Conservation (phyloP, 2,113 vertebrate species). For the Passer montanus region DNA sequence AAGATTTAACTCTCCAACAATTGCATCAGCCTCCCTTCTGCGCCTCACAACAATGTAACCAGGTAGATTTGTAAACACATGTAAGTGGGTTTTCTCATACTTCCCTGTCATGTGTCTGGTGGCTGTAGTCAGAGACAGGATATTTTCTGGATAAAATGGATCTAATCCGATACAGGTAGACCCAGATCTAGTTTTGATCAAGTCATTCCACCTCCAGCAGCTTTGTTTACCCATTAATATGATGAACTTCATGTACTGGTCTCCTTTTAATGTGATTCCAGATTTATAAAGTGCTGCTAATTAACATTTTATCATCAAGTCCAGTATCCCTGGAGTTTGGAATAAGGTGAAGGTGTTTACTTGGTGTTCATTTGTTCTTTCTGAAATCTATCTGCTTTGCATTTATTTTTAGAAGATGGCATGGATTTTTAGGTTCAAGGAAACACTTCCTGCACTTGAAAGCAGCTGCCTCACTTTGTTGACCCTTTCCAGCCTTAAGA, state of each 20-base stretch:
- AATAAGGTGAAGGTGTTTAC: not conserved
- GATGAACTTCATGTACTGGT: not conserved
- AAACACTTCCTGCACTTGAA: not conserved
- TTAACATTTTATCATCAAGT: not conserved
- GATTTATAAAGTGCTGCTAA: not conserved
- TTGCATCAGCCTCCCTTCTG: not conserved
- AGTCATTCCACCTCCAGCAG: not conserved
- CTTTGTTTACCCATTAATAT: not conserved
- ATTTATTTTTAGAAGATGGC: conserved; percentile 6
- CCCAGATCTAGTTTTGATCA: not conserved
- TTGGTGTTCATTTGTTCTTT: not conserved
- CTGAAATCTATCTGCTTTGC: not conserved
- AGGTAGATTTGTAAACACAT: not conserved
- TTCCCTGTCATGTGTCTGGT: not conserved
- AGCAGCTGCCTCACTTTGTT: not conserved
- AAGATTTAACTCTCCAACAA: not conserved
- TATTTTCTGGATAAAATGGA: not conserved
- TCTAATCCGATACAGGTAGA: not conserved
- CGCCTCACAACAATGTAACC: not conserved
- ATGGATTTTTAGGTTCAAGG: not conserved
- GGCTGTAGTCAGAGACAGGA: not conserved
- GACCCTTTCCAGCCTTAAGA: not conserved
- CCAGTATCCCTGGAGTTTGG: not conserved
- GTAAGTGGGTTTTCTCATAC: not conserved
- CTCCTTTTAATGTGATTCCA: not conserved